These are phyloP conservation scores for Aradophagus sp. DNA, from an alignment of 1,140 invertebrate species.

Conservation along the genomic window DNA sequence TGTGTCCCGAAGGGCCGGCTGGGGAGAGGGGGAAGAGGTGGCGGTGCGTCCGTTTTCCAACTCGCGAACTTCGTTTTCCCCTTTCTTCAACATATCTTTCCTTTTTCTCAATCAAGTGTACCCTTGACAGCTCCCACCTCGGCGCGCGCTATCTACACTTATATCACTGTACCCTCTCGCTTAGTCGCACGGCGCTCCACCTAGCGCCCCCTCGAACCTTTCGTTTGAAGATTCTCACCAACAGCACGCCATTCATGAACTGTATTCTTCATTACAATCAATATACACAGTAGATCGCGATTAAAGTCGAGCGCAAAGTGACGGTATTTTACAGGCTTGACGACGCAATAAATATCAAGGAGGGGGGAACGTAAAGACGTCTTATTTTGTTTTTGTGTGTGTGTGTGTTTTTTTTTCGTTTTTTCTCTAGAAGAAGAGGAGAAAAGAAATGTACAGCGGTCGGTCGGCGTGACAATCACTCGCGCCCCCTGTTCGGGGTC, in stretches of 20 bases:
- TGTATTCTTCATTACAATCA: constrained; percentile 66
- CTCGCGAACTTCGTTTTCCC: no score
- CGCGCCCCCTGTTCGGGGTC: constrained; percentile 11
- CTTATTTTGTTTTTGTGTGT: no score
- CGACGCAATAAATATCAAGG: constrained; percentile 72
- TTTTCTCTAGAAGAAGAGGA: constrained; percentile 3
- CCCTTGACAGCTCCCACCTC: no score
- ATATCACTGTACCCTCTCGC: constrained; percentile 46
- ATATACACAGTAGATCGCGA: constrained; percentile 72
- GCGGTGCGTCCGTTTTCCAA: no score
- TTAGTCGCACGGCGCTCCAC: constrained; percentile 16
- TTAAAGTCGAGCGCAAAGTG: constrained; percentile 71
- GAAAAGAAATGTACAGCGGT: constrained; percentile 68
- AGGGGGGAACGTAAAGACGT: constrained; percentile 58
- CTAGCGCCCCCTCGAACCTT: no score
- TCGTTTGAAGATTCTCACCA: no score
- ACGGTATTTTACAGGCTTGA: constrained; percentile 74
- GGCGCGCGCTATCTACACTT: constrained; percentile 49
- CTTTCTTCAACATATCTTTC: no score
- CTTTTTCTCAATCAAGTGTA: no score
- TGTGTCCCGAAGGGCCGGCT: constrained; percentile 30
- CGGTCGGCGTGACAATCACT: no score
- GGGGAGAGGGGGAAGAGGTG: constrained; percentile 8
- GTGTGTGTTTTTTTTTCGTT: no score
- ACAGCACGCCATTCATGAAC: no score